Conservation (phyloP, 2,797 vertebrate species). For the Chiroxiphia lanceolata region DNA sequence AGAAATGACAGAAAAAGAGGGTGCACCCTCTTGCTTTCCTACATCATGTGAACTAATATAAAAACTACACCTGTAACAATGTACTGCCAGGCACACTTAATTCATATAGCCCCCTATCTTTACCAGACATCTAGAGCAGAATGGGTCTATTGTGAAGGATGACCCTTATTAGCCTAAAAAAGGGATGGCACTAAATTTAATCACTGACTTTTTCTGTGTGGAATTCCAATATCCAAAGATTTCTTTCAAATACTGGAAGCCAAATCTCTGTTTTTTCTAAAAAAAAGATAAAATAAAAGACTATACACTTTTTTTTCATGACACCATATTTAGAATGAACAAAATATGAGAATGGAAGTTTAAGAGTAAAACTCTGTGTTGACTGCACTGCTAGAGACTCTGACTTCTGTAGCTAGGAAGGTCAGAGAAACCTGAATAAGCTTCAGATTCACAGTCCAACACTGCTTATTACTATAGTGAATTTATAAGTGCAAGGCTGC, state of each 20-base stretch:
- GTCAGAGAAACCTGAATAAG: neutral
- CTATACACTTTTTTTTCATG: neutral
- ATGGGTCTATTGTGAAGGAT: neutral
- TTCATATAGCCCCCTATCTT: neutral
- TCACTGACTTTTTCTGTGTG: neutral
- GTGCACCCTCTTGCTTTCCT: neutral
- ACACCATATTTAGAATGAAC: neutral
- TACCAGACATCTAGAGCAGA: neutral
- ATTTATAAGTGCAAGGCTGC: neutral
- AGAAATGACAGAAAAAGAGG: neutral
- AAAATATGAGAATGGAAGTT: neutral
- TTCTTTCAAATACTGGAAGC: neutral
- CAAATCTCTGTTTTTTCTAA: neutral
- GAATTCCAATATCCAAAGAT: neutral
- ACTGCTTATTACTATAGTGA: neutral
- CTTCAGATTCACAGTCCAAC: neutral
- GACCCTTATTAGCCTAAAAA: neutral
- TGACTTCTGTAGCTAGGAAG: neutral
- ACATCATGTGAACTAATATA: neutral
- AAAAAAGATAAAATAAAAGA: neutral
- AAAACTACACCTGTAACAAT: neutral
- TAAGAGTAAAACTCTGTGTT: neutral
- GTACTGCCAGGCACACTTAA: neutral
- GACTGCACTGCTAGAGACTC: neutral
- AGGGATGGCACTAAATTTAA: neutral